These are phyloP conservation scores for Oreonectes daqikongensis DNA, from an alignment of 2,797 vertebrate species.

Conservation along the genomic window DNA sequence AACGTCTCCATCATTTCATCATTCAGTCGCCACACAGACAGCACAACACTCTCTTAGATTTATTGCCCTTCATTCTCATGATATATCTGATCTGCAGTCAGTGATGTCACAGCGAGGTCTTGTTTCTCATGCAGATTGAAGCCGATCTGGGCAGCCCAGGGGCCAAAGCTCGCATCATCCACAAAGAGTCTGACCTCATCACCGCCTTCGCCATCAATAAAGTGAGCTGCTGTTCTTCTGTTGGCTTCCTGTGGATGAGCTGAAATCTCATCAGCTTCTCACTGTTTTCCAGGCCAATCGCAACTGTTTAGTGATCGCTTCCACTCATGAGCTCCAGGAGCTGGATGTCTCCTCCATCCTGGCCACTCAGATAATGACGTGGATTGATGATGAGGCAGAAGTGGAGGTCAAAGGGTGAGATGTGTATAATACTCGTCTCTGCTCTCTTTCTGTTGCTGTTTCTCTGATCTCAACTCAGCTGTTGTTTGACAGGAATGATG, in stretches of 20 bases:
- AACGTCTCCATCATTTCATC: conserved; percentile 20
- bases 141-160: conserved; percentile 80
- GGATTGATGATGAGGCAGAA: conserved; percentile 94
- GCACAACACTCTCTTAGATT: too few species aligned
- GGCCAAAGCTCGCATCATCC: conserved; percentile 94
- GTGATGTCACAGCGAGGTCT: neutral
- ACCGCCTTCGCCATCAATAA: conserved; percentile 99
- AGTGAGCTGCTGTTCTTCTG: conserved; percentile 67
- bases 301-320: conserved; percentile 97
- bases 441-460: too few species aligned
- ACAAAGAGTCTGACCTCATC: conserved; percentile 98
- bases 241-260: neutral
- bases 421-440: neutral
- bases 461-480: neutral
- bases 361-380: conserved; percentile 93
- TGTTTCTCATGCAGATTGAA: conserved; percentile 78
- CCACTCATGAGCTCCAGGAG: conserved; percentile 97
- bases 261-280: neutral
- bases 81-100: neutral
- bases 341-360: conserved; percentile 96
- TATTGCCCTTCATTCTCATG: too few species aligned
- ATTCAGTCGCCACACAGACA: conserved; percentile 24
- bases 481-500: conserved; percentile 76
- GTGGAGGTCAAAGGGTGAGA: conserved; percentile 89
- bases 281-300: conserved; percentile 86